Evolutionary conservation across 2,888 invertebrate genomes (phyloP), one percentile per base, ranked within the genome.

Genomic region (Choristoneura rosaceana): DNA sequence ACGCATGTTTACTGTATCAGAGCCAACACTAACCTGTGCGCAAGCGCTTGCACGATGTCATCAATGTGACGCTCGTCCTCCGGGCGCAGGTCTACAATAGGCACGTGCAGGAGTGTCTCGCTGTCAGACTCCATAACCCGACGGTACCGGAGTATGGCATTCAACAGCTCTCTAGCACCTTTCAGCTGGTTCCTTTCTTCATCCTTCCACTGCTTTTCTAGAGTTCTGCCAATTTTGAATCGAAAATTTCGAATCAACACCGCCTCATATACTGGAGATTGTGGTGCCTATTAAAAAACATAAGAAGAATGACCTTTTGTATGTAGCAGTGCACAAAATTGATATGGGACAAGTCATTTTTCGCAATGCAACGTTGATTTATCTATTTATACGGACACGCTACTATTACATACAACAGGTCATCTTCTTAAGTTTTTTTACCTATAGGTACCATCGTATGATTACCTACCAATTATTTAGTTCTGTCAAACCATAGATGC

Each of bases 151-250:
- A 93, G 79, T 55, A 94, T 86, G 1, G 93, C 93, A 1, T 62
- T 70, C 9, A 88, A 50, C 7, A 93, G 82, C 75, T 93, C 93
- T 69, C 80, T 87, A 0, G 85, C 92, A 1, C 93, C 93, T 61
- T 84, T 90, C 0, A 89, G 76, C 5, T 81, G 63, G 4, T 87
- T 84, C 60, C 88, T 84, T 0, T 84, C 76, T 0, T 78, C 62
- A 1, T 88, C 90, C 14, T 79, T 80, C 93, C 93, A 93, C 75
- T 91, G 89, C 65, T 84, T 87, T 76, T 93, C 93, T 73, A 94
- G 77, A 60, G 86, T 89, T 74, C 93, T 93, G 75, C 15, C 47
- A 50, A 65, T 17, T 62, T 33, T 25, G 25, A 25, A 25, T 25
- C 25, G 25, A 25, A 25, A 25, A 25, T 25, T 25, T 47, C 4